Percentiles rank a stretch among this genome's conserved stretches.
Evolutionary conservation across 92 coral and sea anemone genomes (phyloP).

Genomic region (Umimayanthus kanabou): DNA sequence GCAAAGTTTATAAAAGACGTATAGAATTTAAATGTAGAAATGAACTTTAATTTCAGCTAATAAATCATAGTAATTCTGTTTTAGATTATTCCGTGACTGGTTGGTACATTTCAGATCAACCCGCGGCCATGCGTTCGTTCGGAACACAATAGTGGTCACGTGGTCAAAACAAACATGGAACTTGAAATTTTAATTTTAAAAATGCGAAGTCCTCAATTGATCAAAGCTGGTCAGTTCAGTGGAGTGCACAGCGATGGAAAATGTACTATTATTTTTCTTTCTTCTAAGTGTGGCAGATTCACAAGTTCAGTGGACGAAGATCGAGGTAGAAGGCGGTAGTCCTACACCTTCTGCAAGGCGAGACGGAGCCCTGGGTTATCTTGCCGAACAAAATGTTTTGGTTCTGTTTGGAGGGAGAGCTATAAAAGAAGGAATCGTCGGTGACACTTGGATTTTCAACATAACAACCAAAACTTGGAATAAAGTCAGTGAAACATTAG

Average conservation of each 20-base stretch:
- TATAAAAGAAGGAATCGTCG: constrained; percentile 13
- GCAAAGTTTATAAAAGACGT: neutral
- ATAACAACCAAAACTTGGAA: constrained; percentile 59
- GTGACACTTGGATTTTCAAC: constrained; percentile 81
- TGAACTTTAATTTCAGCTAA: neutral
- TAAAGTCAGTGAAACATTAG: constrained; percentile 38
- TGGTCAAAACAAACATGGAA: neutral
- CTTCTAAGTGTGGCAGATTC: constrained; percentile 1
- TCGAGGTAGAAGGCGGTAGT: neutral
- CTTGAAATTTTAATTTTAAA: neutral
- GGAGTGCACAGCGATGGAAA: constrained; percentile 1
- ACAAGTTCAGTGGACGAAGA: constrained; percentile 40
- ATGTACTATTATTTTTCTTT: neutral
- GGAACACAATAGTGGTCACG: constrained; percentile 9
- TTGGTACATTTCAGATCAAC: too few relatives aligned
- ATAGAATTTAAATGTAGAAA: neutral
- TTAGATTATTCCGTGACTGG: too few relatives aligned
- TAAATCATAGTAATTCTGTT: too few relatives aligned
- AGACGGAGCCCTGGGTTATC: constrained; percentile 80
- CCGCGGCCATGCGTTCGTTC: neutral
- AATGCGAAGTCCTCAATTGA: neutral
- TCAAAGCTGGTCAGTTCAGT: neutral
- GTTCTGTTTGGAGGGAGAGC: constrained; percentile 78
- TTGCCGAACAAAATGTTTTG: constrained; percentile 43
- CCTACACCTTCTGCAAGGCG: constrained; percentile 67